Evolutionary conservation across 2,113 vertebrate species (phyloP).

Genomic region (Anolis sagrei): DNA sequence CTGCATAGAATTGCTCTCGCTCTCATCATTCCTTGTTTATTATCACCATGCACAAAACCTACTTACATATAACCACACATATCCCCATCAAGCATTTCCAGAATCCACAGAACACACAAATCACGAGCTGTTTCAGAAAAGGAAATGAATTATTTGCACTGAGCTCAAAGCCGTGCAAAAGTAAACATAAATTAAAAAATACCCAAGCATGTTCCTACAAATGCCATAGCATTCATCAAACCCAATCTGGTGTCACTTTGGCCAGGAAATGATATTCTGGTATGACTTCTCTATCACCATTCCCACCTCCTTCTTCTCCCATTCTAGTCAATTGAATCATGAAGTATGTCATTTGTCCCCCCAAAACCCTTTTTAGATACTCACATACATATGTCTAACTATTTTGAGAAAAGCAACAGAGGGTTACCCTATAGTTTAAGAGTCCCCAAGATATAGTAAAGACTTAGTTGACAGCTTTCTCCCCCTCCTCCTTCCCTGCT

Average conservation of each 20-base stretch:
- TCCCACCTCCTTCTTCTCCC: constrained; percentile 13
- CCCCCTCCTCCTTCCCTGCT: neutral
- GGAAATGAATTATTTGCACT: constrained; percentile 66
- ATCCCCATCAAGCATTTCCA: neutral
- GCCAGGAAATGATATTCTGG: constrained; percentile 65
- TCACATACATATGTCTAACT: constrained; percentile 38
- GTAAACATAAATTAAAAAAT: constrained; percentile 62
- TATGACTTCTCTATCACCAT: constrained; percentile 18
- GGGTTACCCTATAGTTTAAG: constrained; percentile 22
- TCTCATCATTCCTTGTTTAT: constrained; percentile 67
- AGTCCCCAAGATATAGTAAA: constrained; percentile 28
- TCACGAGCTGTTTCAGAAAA: constrained; percentile 66
- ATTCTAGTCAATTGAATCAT: constrained; percentile 41
- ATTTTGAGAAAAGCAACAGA: constrained; percentile 13
- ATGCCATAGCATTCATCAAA: constrained; percentile 68
- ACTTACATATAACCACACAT: constrained; percentile 15
- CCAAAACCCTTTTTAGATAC: constrained; percentile 51
- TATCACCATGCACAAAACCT: constrained; percentile 49
- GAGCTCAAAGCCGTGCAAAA: constrained; percentile 73
- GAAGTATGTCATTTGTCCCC: constrained; percentile 67
- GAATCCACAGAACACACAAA: constrained; percentile 67
- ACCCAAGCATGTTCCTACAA: constrained; percentile 54
- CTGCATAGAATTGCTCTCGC: constrained; percentile 22
- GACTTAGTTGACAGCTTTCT: constrained; percentile 29
- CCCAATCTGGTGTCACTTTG: constrained; percentile 70